A percentile compares a stretch with the other conserved stretches of the same genome.
These are phyloP conservation scores for Chanos chanos DNA, from an alignment of 2,797 vertebrate genomes.

Conservation along the genomic window DNA sequence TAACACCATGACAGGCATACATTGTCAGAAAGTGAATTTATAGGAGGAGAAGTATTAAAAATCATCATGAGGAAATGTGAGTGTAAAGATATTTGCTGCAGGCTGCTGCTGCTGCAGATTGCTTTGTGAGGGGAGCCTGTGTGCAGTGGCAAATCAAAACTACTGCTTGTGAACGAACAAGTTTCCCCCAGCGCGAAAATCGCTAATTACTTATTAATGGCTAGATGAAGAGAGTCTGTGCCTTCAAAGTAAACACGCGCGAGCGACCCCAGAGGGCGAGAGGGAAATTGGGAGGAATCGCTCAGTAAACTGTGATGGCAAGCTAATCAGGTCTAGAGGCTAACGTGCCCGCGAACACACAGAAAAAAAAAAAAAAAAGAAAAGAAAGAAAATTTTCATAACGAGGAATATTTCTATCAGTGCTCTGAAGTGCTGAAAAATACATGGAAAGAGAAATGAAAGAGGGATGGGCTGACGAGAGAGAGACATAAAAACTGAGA, in stretches of 20 bases:
- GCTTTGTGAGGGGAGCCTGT: conserved; percentile 52
- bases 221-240: conserved; percentile 50
- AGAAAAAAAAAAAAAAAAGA: conserved; percentile 13
- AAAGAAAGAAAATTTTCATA: background rate
- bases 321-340: conserved; percentile 32
- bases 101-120: conserved; percentile 55
- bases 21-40: conserved; percentile 25
- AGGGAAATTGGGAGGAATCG: conserved; percentile 16
- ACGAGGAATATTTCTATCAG: conserved; percentile 2
- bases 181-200: conserved; percentile 49
- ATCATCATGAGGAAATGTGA: conserved; percentile 58
- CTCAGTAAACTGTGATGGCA: conserved; percentile 35
- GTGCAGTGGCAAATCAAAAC: conserved; percentile 49
- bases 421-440: conserved; percentile 28
- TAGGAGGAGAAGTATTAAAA: conserved; percentile 52
- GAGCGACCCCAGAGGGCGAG: conserved; percentile 36
- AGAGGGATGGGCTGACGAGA: conserved; percentile 11
- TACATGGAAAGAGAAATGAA: conserved; percentile 18
- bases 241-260: conserved; percentile 60
- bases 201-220: conserved; percentile 70
- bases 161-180: conserved; percentile 32
- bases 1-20: conserved; percentile 4
- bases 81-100: conserved; percentile 49
- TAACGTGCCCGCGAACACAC: conserved; percentile 24
- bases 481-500: background rate